Percentiles rank a stretch among this genome's conserved stretches.
Conservation (phyloP, 2,888 invertebrate species). For the Anorthoa munda region DNA sequence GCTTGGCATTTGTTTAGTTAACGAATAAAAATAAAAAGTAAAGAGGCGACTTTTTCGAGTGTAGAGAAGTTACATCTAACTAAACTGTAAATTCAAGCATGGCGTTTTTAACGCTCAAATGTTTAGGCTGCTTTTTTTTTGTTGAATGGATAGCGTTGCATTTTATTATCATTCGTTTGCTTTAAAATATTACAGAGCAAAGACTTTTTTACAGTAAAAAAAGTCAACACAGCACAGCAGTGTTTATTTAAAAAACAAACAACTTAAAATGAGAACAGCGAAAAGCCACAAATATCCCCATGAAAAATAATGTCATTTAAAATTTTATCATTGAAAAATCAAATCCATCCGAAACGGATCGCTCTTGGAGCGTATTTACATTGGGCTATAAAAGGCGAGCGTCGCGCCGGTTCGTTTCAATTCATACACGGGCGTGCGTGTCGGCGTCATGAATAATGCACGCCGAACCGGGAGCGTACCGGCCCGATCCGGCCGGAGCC, state of each 20-base stretch:
- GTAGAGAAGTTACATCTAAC: conserved; percentile 53
- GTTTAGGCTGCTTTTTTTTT: conserved; percentile 39
- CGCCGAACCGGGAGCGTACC: conserved; percentile 57
- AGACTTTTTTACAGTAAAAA: conserved; percentile 17
- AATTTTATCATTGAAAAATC: conserved; percentile 66
- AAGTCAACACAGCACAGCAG: not conserved
- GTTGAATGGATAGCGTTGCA: conserved; percentile 32
- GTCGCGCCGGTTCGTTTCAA: conserved; percentile 72
- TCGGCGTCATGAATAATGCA: conserved; percentile 75
- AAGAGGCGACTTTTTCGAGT: conserved; percentile 48
- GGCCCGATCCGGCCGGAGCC: conserved; percentile 43
- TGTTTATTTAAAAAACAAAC: not conserved
- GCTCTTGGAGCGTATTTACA: conserved; percentile 70
- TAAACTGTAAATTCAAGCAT: conserved; percentile 50
- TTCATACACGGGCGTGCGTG: conserved; percentile 77
- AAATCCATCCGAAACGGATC: conserved; percentile 61
- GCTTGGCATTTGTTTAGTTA: conserved; percentile 51
- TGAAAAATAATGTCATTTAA: conserved; percentile 55
- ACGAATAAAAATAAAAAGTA: conserved; percentile 49
- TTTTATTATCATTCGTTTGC: conserved; percentile 53
- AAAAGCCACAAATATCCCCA: conserved; percentile 19
- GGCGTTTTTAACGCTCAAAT: conserved; percentile 55
- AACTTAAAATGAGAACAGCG: not conserved
- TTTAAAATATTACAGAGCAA: conserved; percentile 30
- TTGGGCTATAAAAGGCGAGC: conserved; percentile 72